Percentiles rank a stretch among this genome's conserved stretches.
phyloP scores from a whole-genome alignment of 2,888 invertebrate species.

The Pimpla rufipes region DNA sequence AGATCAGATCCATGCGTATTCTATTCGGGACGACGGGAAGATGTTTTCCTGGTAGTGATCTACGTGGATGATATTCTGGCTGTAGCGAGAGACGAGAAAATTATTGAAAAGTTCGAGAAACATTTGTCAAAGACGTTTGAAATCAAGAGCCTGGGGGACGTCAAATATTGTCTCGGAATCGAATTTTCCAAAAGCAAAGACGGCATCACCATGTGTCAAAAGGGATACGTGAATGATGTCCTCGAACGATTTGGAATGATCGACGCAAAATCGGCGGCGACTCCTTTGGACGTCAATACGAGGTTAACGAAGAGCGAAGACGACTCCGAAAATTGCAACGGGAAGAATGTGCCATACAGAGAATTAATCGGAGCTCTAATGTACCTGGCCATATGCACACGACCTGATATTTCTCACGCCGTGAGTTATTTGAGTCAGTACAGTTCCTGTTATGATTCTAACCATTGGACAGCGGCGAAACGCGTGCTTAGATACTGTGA shows the following conservation, averaged over 20 bases:
- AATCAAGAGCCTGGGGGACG: slow-evolving; percentile 65
- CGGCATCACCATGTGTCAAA: slow-evolving; percentile 61
- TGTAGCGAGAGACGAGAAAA: not conserved
- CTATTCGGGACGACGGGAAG: no score
- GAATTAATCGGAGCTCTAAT: not conserved
- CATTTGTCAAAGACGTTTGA: slow-evolving; percentile 51
- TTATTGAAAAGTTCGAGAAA: slow-evolving; percentile 26
- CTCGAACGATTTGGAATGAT: slow-evolving; percentile 73
- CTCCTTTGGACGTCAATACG: slow-evolving; percentile 50
- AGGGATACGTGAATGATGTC: slow-evolving; percentile 70
- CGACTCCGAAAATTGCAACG: not conserved
- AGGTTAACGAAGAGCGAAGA: slow-evolving; percentile 10
- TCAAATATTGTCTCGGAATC: slow-evolving; percentile 70
- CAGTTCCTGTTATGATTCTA: no score
- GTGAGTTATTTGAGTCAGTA: no score
- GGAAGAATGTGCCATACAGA: not conserved
- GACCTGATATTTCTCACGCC: no score
- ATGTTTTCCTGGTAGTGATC: no score
- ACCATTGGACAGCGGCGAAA: no score
- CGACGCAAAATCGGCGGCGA: slow-evolving; percentile 72
- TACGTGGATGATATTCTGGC: no score
- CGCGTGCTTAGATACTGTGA: no score
- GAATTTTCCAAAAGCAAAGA: slow-evolving; percentile 60
- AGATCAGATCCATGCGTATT: slow-evolving; percentile 59
- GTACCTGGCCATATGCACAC: no score